Percentiles rank a stretch among this genome's conserved stretches.
Evolutionary conservation across 1,140 invertebrate species (phyloP).

Genomic region (Idris sp.): DNA sequence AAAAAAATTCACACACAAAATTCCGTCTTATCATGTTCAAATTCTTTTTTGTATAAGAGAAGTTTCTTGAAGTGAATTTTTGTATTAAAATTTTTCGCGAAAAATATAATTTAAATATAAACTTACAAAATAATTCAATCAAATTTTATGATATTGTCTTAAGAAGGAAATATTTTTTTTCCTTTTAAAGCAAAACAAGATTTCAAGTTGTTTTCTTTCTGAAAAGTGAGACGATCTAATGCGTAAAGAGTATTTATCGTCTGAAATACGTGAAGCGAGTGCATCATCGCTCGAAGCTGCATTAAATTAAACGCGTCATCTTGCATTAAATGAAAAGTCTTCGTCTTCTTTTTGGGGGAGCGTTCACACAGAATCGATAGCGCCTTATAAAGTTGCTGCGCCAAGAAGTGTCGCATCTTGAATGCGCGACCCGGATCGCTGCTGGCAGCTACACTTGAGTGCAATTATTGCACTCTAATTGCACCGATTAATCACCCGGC

Average conservation of each 20-base stretch:
- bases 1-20: too few relatives aligned
- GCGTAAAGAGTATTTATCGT: slow-evolving; percentile 18
- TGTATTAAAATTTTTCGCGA: too few relatives aligned
- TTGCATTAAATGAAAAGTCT: slow-evolving; percentile 8
- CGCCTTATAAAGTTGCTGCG: slow-evolving; percentile 2
- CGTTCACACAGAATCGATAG: slow-evolving; percentile 3
- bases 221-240: slow-evolving; percentile 5
- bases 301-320: slow-evolving; percentile 18
- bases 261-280: slow-evolving; percentile 16
- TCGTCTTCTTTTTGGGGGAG: slow-evolving; percentile 1
- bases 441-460: neutral
- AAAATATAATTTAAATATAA: too few relatives aligned
- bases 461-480: slow-evolving; percentile 23
- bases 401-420: slow-evolving; percentile 11
- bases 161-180: too few relatives aligned
- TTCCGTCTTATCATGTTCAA: too few relatives aligned
- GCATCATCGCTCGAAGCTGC: neutral
- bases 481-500: slow-evolving; percentile 24
- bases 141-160: too few relatives aligned
- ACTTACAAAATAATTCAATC: too few relatives aligned
- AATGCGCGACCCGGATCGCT: neutral
- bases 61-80: too few relatives aligned
- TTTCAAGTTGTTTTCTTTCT: neutral
- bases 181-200: too few relatives aligned
- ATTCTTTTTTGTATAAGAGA: too few relatives aligned